Base-by-base conservation (phyloP, 2,888 invertebrate species). In the Hirudinaria manillensis region DNA sequence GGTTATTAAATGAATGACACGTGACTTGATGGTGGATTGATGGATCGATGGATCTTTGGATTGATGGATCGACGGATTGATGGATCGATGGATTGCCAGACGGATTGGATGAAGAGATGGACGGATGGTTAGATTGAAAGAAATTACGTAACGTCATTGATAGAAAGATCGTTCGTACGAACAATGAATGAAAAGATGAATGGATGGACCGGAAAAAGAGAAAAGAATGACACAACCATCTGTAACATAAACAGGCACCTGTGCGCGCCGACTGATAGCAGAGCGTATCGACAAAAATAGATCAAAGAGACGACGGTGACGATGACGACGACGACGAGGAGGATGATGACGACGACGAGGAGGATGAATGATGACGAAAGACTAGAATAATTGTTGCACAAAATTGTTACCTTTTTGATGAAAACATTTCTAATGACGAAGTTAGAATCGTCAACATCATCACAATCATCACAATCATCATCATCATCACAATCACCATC, bases 401-500 rank as follows among this genome's bases (percentile, higher is more conserved):
- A n/a, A 3, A 56, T 56, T 56, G 3, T 56, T 56, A 6, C 61
- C 61, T n/a, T 3, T 61, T 6, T 61, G 10, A 61, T 10, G 7
- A 13, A 3, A 6, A 27, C 1, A 1, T 61, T 1, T 19, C 1
- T 3, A 29, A 13, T 21, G 61, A 16, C 61, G 13, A 61, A 27
- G 2, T 1, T 29, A 29, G 4, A 61, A 24, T 7, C 21, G 3
- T 61, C 56, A 72, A 55, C 56, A 51, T 55, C 56, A 13, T 72
- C 56, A 56, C 55, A 3, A 56, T 56, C 56, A 72, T 55, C n/a
- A 32, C 29, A 29, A 55, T 72, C 72, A 72, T 55, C 72, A 72
- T 55, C 34, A 27, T 55, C 56, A 55, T 55, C 72, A 55, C 21
- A 13, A 13, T 55, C 29, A 24, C 21, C 56, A n/a, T 55, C 56